Evolutionary conservation across 2,888 invertebrate genomes (phyloP).

Genomic region (Horisme vitalbata): DNA sequence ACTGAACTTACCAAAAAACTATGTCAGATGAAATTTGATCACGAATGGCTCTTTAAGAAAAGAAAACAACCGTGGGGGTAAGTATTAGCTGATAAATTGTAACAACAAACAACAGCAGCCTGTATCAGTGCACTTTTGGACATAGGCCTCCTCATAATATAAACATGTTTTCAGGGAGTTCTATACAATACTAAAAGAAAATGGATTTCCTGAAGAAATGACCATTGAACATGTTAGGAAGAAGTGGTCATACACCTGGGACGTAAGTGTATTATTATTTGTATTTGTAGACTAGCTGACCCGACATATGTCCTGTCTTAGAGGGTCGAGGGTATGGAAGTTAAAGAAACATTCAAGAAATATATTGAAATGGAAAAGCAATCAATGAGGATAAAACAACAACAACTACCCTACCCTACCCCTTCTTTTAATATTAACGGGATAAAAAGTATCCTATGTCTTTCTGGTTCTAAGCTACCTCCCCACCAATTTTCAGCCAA

Average conservation of each 20-base stretch:
- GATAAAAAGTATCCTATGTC: too few species aligned
- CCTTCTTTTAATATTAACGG: too few species aligned
- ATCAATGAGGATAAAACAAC: too few species aligned
- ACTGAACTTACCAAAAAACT: conserved; percentile 62
- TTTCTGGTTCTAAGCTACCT: too few species aligned
- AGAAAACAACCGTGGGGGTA: conserved; percentile 77
- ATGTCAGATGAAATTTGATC: conserved; percentile 65
- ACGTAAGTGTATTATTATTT: conserved; percentile 64
- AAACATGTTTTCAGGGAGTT: conserved; percentile 58
- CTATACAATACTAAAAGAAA: conserved; percentile 61
- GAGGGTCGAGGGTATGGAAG: too few species aligned
- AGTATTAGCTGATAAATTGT: conserved; percentile 36
- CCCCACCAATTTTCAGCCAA: too few species aligned
- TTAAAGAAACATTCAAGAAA: too few species aligned
- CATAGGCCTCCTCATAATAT: background rate
- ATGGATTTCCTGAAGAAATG: conserved; percentile 73
- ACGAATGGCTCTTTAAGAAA: conserved; percentile 71
- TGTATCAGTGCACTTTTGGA: too few species aligned
- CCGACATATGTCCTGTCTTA: too few species aligned
- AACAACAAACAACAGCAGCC: background rate
- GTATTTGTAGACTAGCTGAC: too few species aligned
- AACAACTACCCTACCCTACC: too few species aligned
- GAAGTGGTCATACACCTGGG: conserved; percentile 76
- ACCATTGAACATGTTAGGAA: conserved; percentile 70
- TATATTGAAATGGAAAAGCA: too few species aligned